Evolutionary conservation across 92 coral and sea anemone genomes (phyloP).

Genomic region (Nematostella vectensis): DNA sequence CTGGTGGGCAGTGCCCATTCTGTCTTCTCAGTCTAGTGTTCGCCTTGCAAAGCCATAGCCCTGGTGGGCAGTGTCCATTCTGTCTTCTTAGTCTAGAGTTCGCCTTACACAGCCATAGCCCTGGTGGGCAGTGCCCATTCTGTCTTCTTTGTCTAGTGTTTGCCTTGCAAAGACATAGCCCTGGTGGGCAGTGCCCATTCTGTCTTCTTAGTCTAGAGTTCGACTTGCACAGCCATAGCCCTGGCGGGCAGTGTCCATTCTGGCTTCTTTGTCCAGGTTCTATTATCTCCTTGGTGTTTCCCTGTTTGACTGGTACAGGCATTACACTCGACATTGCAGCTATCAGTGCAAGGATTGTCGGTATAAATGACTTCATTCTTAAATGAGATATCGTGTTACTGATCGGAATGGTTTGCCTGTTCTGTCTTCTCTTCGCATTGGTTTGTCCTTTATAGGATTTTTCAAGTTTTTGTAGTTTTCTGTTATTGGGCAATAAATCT

Average conservation of each 20-base stretch:
- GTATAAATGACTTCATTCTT: too few species aligned
- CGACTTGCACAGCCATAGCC: slow-evolving; percentile 1
- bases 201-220: slow-evolving; percentile 5
- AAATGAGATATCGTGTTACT: too few species aligned
- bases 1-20: slow-evolving; percentile 31
- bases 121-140: slow-evolving; percentile 2
- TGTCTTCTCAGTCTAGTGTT: slow-evolving; percentile 19
- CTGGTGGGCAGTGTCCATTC: slow-evolving; percentile 41
- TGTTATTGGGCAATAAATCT: too few species aligned
- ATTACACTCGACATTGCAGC: too few species aligned
- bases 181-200: slow-evolving; percentile 40
- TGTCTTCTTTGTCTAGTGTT: slow-evolving; percentile 10
- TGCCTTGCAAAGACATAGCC: slow-evolving; percentile 56
- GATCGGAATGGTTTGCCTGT: too few species aligned
- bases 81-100: slow-evolving; percentile 5
- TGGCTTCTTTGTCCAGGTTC: neutral
- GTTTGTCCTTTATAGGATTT: too few species aligned
- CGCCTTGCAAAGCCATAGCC: slow-evolving; percentile 57
- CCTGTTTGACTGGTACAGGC: too few species aligned
- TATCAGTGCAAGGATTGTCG: too few species aligned
- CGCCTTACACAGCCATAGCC: slow-evolving; percentile 1
- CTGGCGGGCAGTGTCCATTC: slow-evolving; percentile 1
- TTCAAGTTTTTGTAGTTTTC: too few species aligned
- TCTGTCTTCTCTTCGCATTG: too few species aligned
- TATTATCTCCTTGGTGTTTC: neutral